Evolutionary conservation across 2,797 vertebrate genomes (phyloP).

Genomic region (Amphiprion clarkii): DNA sequence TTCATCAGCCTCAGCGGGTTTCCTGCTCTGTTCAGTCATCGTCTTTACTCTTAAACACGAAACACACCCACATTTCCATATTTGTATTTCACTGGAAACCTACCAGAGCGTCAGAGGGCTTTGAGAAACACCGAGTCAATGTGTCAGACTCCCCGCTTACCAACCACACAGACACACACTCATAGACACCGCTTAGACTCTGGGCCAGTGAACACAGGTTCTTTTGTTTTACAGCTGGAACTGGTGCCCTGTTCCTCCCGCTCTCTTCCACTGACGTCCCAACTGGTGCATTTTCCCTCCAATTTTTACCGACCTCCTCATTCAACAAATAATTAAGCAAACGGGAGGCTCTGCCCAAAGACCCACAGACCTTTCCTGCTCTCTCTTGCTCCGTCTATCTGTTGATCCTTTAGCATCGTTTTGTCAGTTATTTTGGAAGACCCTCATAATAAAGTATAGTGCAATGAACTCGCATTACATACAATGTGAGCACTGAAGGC

Average conservation of each 20-base stretch:
- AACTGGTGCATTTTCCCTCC: slow-evolving; percentile 47
- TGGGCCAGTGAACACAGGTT: slow-evolving; percentile 75
- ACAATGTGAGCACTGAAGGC: background rate
- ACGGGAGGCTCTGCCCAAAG: slow-evolving; percentile 27
- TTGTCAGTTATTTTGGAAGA: slow-evolving; percentile 8
- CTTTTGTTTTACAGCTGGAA: slow-evolving; percentile 76
- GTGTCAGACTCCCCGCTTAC: slow-evolving; percentile 59
- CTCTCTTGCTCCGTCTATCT: background rate
- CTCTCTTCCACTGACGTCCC: slow-evolving; percentile 70
- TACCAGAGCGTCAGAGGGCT: slow-evolving; percentile 38
- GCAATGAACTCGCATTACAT: background rate
- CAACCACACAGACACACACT: slow-evolving; percentile 44
- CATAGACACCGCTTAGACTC: slow-evolving; percentile 37
- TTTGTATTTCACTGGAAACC: slow-evolving; percentile 67
- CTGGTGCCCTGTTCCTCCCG: slow-evolving; percentile 46
- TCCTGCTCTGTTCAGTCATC: slow-evolving; percentile 40
- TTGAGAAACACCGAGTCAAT: slow-evolving; percentile 59
- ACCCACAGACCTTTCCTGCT: slow-evolving; percentile 1
- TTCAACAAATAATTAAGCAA: slow-evolving; percentile 73
- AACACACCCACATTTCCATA: slow-evolving; percentile 48
- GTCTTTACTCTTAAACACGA: slow-evolving; percentile 27
- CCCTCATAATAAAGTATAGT: background rate
- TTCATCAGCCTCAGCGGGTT: slow-evolving; percentile 37
- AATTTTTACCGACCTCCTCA: slow-evolving; percentile 51
- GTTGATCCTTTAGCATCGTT: slow-evolving; percentile 4